A percentile compares a stretch with the other conserved stretches of the same genome.
Conservation (phyloP, 2,888 invertebrate species). For the Drosophila algonquin region DNA sequence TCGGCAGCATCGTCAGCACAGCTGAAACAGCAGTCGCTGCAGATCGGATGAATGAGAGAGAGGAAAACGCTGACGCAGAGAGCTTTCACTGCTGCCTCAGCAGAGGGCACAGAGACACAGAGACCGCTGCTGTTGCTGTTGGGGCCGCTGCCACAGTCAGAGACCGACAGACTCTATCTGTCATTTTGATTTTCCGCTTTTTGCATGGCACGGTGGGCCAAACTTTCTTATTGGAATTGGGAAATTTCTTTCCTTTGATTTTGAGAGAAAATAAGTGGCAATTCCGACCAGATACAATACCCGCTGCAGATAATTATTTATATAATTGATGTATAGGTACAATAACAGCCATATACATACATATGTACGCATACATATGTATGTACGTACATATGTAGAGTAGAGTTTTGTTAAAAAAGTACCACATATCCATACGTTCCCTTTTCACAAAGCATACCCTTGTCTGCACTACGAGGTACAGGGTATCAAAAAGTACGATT, state of each 20-base stretch:
- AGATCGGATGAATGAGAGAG: neutral
- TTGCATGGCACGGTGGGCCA: slow-evolving; percentile 51
- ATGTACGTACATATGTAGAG: no score
- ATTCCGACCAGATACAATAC: neutral
- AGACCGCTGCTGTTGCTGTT: neutral
- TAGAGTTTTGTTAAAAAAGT: no score
- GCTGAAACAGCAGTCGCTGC: slow-evolving; percentile 7
- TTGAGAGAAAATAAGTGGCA: neutral
- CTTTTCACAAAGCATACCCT: neutral
- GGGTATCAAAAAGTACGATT: neutral
- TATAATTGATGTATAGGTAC: no score
- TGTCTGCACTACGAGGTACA: neutral
- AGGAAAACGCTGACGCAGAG: slow-evolving; percentile 2
- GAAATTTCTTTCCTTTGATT: neutral
- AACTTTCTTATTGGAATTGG: neutral
- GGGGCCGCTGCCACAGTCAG: slow-evolving; percentile 5
- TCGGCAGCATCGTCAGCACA: slow-evolving; percentile 3
- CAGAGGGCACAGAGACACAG: neutral
- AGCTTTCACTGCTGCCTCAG: slow-evolving; percentile 49
- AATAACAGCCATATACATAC: no score
- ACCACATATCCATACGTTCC: no score
- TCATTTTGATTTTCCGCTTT: slow-evolving; percentile 70
- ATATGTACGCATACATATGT: no score
- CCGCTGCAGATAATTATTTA: neutral
- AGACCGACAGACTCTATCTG: slow-evolving; percentile 47